Base-by-base conservation (phyloP, 2,113 vertebrate species). In the Xiphorhynchus elegans region DNA sequence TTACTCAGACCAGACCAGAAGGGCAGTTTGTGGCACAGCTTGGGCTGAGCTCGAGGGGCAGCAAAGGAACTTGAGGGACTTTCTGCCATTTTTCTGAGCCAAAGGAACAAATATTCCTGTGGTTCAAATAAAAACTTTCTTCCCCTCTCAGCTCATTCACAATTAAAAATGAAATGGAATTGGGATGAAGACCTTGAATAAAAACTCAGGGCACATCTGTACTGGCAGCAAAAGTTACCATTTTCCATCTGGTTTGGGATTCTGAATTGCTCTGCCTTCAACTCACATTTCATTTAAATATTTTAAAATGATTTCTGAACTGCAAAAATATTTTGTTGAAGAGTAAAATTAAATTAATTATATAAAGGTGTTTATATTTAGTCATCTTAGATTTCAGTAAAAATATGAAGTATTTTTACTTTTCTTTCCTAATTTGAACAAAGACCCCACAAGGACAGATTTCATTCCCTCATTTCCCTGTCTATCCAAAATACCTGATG, bases 31-130 rank as follows among this genome's bases (percentile, higher is more conserved):
- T 19, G 60, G 14, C 47, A 46, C 1, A 9, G 6, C 23, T 17
- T 69, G 40, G 25, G 17, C 47, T 26, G 20, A 29, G 64, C 59
- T 10, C 0, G 0, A 7, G 17, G 39, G 13, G 7, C 19, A 58
- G 24, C 2, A 16, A 50, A 21, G 50, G 47, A 69, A 75, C 14
- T 1, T 49, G 4, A 44, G 25, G 4, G 40, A 60, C 19, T 40
- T 26, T 29, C 59, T 74, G 69, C 28, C 19, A 7, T 4, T 56
- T 35, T 31, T 13, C 63, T 58, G 23, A 10, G 13, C 9, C 33
- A 17, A 20, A 52, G 29, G 23, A 89, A 60, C 6, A 8, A 17
- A 10, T 12, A 20, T 7, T 62, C 49, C 31, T 8, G 5, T 25
- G 55, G 9, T 31, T 26, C 35, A 10, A 28, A 58, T 56, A 40